phyloP scores from a whole-genome alignment of 2,797 vertebrate genomes.

The Brotula barbata region DNA sequence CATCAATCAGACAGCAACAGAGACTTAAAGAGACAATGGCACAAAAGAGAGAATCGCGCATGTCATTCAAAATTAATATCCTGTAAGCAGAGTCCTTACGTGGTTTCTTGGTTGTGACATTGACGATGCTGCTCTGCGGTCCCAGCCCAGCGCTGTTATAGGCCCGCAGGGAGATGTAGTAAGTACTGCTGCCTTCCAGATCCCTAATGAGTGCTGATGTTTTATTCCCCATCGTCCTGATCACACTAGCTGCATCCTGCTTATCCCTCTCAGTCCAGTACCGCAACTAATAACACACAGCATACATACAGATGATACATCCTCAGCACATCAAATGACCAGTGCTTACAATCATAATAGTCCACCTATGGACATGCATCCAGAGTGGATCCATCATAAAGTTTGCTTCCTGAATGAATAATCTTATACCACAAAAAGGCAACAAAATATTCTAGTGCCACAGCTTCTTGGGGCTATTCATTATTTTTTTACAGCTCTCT shows the following conservation, averaged over 20 bases:
- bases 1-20: background rate
- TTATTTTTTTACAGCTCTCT: conserved; percentile 17
- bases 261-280: conserved; percentile 88
- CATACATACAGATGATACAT: conserved; percentile 22
- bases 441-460: conserved; percentile 18
- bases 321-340: background rate
- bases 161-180: conserved; percentile 85
- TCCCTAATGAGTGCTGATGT: conserved; percentile 83
- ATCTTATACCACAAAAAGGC: conserved; percentile 22
- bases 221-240: conserved; percentile 86
- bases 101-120: conserved; percentile 92
- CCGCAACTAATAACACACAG: conserved; percentile 77
- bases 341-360: background rate
- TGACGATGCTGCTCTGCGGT: conserved; percentile 84
- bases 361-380: background rate
- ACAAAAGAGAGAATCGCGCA: background rate
- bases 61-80: background rate
- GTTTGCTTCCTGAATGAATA: conserved; percentile 32
- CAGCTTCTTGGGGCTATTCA: conserved; percentile 25
- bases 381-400: conserved; percentile 3
- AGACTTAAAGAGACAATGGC: conserved; percentile 1
- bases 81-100: conserved; percentile 79
- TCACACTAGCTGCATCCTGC: conserved; percentile 84
- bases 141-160: conserved; percentile 93
- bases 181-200: conserved; percentile 86